Percentiles rank a stretch among this genome's conserved stretches.
Evolutionary conservation across 2,888 invertebrate genomes (phyloP).

Genomic region (Vanessa cardui): DNA sequence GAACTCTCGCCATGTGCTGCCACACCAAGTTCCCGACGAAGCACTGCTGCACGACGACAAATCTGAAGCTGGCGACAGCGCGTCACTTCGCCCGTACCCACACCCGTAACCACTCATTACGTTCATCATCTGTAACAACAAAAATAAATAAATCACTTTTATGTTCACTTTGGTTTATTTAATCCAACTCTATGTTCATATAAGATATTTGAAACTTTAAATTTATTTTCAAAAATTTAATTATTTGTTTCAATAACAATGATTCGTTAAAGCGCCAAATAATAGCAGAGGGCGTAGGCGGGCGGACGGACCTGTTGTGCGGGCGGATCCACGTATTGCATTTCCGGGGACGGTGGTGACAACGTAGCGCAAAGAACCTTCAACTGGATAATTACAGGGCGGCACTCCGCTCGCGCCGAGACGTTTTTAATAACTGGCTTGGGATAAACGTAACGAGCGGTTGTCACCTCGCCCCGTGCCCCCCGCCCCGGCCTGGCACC

Average conservation of each 20-base stretch:
- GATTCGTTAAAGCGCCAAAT: conserved; percentile 47
- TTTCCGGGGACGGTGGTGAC: conserved; percentile 76
- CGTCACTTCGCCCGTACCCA: conserved; percentile 78
- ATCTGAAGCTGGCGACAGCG: conserved; percentile 75
- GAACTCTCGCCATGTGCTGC: conserved; percentile 68
- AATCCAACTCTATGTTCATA: background rate
- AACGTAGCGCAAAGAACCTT: conserved; percentile 70
- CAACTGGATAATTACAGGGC: conserved; percentile 82
- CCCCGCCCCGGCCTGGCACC: conserved; percentile 49
- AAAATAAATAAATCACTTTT: conserved; percentile 11
- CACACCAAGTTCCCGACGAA: conserved; percentile 69
- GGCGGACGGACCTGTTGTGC: conserved; percentile 79
- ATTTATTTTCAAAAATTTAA: background rate
- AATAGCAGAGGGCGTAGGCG: conserved; percentile 59
- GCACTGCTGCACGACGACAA: conserved; percentile 75
- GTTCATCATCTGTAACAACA: conserved; percentile 71
- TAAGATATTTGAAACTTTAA: too few relatives aligned
- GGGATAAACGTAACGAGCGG: conserved; percentile 82
- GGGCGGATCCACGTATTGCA: conserved; percentile 81
- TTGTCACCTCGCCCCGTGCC: conserved; percentile 79
- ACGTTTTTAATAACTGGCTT: conserved; percentile 85
- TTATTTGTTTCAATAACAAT: conserved; percentile 16
- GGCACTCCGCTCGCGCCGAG: conserved; percentile 82
- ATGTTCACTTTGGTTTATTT: conserved; percentile 2
- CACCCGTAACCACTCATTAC: conserved; percentile 74